Evolutionary conservation across 2,888 invertebrate genomes (phyloP), one percentile per base, ranked within the genome.

Genomic region (Stenichneumon culpator): DNA sequence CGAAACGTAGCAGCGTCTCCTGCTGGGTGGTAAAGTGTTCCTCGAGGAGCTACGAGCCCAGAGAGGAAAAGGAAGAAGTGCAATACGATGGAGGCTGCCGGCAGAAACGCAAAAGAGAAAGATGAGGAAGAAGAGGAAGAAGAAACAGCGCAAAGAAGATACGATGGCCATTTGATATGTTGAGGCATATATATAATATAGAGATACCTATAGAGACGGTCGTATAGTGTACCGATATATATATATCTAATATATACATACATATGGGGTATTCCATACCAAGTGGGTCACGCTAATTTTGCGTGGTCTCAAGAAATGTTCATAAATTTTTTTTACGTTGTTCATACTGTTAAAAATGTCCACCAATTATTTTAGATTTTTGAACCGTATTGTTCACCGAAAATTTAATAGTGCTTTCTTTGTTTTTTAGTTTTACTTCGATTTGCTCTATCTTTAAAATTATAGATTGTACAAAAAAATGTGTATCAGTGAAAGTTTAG

Each of bases 141-240:
- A 78, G 50, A 47, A 60, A 47, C 52, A 82, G 79, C 82, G 83
- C 83, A 86, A 86, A 88, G 83, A 87, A 87, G 87, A 88, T 86
- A 87, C 87, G 87, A 88, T 84, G 86, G 88, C 87, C 80, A 89
- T 90, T 86, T 86, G 88, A 89, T 90, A 89, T 90, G 88, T 88
- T 65, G 79, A 65, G 82, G 5, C 16, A 19, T 52, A 84, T 85
- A 82, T 82, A 79, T 77, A 52, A 82, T 82, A 77, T 50, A 81
- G 75, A 81, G 75, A 80, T 84, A 72, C 68, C 75, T 79, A 77
- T 54, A 11, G 39, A 22, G 67, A 77, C 65, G 28, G 79, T 72
- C 79, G 69, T 82, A 79, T 65, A 9, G 74, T 57, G 67, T 84
- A 65, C 52, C 32, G 11, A 22, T n/a, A 36, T 39, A 16, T 36